Conservation (phyloP, 1,140 invertebrate species). For the Cyphomyrmex costatus region DNA sequence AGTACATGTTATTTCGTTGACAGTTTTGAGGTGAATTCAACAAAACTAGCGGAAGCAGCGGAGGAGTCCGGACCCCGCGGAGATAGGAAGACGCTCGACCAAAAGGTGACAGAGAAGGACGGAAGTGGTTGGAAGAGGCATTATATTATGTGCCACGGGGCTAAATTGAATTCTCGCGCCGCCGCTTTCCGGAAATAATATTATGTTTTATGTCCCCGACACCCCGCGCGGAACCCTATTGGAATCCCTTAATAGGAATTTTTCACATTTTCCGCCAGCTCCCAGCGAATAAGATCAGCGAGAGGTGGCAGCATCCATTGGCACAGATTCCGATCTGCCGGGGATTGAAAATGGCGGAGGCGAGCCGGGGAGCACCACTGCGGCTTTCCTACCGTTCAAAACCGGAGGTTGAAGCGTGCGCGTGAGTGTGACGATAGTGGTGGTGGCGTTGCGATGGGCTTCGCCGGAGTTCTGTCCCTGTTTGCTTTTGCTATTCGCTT, state of each 20-base stretch:
- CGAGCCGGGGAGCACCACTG: slow-evolving; percentile 24
- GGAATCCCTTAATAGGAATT: slow-evolving; percentile 85
- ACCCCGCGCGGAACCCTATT: slow-evolving; percentile 78
- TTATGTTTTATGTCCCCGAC: slow-evolving; percentile 83
- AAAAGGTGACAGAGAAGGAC: slow-evolving; percentile 45
- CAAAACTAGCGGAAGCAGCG: slow-evolving; percentile 29
- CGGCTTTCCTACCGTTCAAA: slow-evolving; percentile 30
- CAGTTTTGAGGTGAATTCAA: slow-evolving; percentile 19
- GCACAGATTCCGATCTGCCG: slow-evolving; percentile 79
- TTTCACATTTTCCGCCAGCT: slow-evolving; percentile 83
- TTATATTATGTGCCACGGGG: slow-evolving; percentile 80
- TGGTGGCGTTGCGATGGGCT: slow-evolving; percentile 29
- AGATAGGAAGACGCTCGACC: slow-evolving; percentile 35
- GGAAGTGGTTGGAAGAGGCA: slow-evolving; percentile 64
- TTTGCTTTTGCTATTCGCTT: slow-evolving; percentile 77
- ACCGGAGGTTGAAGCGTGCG: slow-evolving; percentile 47
- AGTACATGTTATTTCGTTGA: slow-evolving; percentile 23
- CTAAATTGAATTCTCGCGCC: slow-evolving; percentile 84
- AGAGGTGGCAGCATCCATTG: slow-evolving; percentile 79
- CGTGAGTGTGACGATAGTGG: slow-evolving; percentile 11
- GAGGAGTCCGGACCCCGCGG: background rate
- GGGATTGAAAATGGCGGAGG: slow-evolving; percentile 69
- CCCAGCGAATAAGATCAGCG: slow-evolving; percentile 80
- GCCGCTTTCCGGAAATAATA: slow-evolving; percentile 83
- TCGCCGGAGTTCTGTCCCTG: slow-evolving; percentile 63